Percentiles rank a stretch among this genome's conserved stretches.
phyloP scores from a whole-genome alignment of 2,797 vertebrate genomes.

The Diplodus sargus region DNA sequence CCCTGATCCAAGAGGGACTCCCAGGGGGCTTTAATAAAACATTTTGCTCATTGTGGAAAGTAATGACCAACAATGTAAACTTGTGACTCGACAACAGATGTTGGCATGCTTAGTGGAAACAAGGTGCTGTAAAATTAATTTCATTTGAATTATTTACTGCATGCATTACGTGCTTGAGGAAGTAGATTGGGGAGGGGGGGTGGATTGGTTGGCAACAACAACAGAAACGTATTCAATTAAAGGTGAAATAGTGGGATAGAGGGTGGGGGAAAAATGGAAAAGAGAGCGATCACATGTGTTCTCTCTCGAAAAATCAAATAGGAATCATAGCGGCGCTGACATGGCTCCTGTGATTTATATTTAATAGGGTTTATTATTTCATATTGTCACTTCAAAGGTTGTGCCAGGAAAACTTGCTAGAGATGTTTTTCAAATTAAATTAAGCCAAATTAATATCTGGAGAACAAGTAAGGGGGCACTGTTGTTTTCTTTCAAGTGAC shows the following conservation, averaged over 20 bases:
- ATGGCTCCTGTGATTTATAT: conserved; percentile 87
- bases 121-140: conserved; percentile 89
- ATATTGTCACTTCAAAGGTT: conserved; percentile 89
- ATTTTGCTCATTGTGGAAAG: conserved; percentile 91
- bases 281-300: conserved; percentile 87
- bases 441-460: conserved; percentile 85
- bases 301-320: conserved; percentile 84
- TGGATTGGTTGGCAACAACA: conserved; percentile 83
- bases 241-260: conserved; percentile 85
- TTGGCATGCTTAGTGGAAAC: conserved; percentile 86
- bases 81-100: conserved; percentile 89
- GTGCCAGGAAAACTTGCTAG: conserved; percentile 82
- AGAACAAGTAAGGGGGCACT: conserved; percentile 72
- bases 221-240: conserved; percentile 87
- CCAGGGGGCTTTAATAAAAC: conserved; percentile 89
- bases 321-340: conserved; percentile 83
- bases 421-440: conserved; percentile 87
- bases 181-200: conserved; percentile 76
- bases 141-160: conserved; percentile 91
- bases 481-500: conserved; percentile 69
- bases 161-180: conserved; percentile 89
- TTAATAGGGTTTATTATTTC: conserved; percentile 90
- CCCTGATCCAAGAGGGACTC: conserved; percentile 84
- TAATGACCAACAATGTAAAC: conserved; percentile 90
- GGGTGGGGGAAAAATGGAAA: conserved; percentile 77